Evolutionary conservation across 2,888 invertebrate species (phyloP), one percentile per base, ranked within the genome.

Genomic region (Kryphioiulus occultus): DNA sequence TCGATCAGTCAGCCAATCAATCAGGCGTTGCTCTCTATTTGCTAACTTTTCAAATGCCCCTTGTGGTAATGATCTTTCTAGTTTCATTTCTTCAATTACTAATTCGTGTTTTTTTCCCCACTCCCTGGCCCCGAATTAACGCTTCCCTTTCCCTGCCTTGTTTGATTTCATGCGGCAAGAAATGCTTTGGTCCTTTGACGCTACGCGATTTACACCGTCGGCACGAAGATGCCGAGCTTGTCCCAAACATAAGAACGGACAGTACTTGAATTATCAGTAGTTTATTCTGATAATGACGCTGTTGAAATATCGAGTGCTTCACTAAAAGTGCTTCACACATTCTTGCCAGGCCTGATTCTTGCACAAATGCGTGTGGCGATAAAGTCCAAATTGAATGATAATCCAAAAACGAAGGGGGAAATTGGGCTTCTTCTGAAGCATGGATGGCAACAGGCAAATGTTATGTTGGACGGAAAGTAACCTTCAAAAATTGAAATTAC

Each of bases 101-200:
- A 68, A 68, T 68, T 68, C 22, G 19, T 68, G 68, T 68, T 68
- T 68, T 68, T 68, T 68, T 19, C 68, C 68, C 68, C 68, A 68
- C 10, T 68, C 68, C 68, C 26, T 68, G 68, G 68, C 68, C 68
- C 68, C 26, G 26, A 68, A 68, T 68, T 68, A 68, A 68, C 68
- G 68, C 26, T 26, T 68, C 26, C 68, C 68, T 68, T 68, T 68
- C 68, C 68, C 68, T 68, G 68, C 68, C 68, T 68, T 68, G 68
- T 68, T 68, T 68, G 68, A 68, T 68, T 68, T 68, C 68, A 68
- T 68, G 68, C 68, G 68, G 68, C 68, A 68, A 68, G 68, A 68
- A 68, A 68, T 68, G 68, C 68, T 68, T 68, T 68, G 68, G 68
- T 10, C 68, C 68, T 68, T 68, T 68, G 68, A 68, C 68, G 68